Percentiles rank a stretch among this genome's conserved stretches.
Conservation (phyloP, 2,797 vertebrate species). For the Phataginus tricuspis region DNA sequence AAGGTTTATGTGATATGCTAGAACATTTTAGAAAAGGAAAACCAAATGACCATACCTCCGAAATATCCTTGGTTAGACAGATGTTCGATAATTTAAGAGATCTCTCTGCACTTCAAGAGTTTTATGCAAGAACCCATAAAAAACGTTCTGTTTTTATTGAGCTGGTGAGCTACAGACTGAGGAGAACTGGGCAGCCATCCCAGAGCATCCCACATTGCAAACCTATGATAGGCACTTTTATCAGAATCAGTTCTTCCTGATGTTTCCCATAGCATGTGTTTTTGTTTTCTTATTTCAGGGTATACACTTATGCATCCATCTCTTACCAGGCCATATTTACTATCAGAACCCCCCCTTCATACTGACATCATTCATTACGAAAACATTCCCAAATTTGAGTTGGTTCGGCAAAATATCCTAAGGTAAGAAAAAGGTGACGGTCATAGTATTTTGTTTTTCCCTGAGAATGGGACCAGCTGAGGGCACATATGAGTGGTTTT, state of each 20-base stretch:
- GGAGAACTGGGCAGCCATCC: neutral
- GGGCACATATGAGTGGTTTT: neutral
- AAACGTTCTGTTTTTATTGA: neutral
- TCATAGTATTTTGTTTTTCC: neutral
- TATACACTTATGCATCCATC: conserved; percentile 99
- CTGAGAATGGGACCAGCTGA: neutral
- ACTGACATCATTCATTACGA: conserved; percentile 99
- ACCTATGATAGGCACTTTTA: neutral
- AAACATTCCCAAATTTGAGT: conserved; percentile 96
- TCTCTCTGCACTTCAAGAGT: neutral
- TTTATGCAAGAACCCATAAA: conserved; percentile 6
- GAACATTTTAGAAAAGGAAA: conserved; percentile 17
- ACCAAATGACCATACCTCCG: neutral
- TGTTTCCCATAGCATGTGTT: neutral
- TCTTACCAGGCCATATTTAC: conserved; percentile 95
- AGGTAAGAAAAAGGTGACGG: conserved; percentile 86
- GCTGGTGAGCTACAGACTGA: neutral
- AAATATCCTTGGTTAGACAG: conserved; percentile 23
- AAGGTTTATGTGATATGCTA: neutral
- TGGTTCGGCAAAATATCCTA: conserved; percentile 96
- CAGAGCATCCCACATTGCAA: neutral
- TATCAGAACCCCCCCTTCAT: conserved; percentile 96
- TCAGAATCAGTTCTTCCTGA: neutral
- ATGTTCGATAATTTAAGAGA: neutral
- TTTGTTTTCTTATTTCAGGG: conserved; percentile 86